Evolutionary conservation across 2,797 vertebrate genomes (phyloP).

Genomic region (Lycodopsis pacificus): DNA sequence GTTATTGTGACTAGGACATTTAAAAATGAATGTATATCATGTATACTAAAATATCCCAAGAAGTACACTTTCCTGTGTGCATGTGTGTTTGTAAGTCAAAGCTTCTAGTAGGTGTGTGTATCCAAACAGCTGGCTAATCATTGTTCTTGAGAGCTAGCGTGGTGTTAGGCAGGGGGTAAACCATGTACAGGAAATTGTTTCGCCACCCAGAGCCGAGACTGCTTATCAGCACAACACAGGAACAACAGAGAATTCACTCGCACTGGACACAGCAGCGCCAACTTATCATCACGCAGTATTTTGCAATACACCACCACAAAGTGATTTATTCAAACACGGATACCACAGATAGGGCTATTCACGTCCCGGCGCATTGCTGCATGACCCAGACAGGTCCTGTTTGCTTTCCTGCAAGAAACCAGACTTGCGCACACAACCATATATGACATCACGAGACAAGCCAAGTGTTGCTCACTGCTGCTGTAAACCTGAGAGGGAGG

Average conservation of each 20-base stretch:
- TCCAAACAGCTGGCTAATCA: conserved; percentile 67
- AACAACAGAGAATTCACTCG: conserved; percentile 68
- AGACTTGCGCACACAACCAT: conserved; percentile 57
- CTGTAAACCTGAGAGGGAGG: conserved; percentile 72
- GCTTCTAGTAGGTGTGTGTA: conserved; percentile 38
- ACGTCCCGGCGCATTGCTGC: conserved; percentile 64
- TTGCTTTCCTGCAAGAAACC: conserved; percentile 75
- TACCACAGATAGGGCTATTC: conserved; percentile 75
- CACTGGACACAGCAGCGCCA: conserved; percentile 67
- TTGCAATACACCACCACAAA: conserved; percentile 71
- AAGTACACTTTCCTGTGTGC: neutral
- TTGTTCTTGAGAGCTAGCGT: conserved; percentile 60
- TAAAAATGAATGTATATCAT: neutral
- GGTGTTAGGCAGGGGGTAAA: conserved; percentile 54
- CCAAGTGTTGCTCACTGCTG: conserved; percentile 58
- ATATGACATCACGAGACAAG: conserved; percentile 78
- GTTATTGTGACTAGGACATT: neutral
- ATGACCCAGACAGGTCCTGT: conserved; percentile 79
- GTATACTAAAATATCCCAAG: neutral
- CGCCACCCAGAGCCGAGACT: conserved; percentile 60
- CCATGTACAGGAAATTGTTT: conserved; percentile 72
- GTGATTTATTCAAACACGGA: conserved; percentile 80
- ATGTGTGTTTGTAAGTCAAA: neutral
- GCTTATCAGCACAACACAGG: conserved; percentile 79
- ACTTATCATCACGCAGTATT: conserved; percentile 77